Base-by-base conservation (phyloP, 2,113 vertebrate genomes). In the Lophius piscatorius region DNA sequence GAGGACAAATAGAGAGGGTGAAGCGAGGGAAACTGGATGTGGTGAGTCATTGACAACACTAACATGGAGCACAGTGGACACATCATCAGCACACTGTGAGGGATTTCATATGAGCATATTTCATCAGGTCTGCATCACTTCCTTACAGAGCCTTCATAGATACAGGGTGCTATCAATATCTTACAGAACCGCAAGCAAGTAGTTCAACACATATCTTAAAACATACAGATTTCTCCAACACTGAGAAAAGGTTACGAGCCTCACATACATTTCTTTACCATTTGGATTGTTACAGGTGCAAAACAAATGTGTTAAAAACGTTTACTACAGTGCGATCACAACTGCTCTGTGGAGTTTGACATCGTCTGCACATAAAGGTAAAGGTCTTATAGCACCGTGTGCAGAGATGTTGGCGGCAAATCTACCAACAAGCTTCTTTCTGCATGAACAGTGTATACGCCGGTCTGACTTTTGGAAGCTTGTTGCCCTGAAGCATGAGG, bases 131-230 rank as follows among this genome's bases (percentile, higher is more conserved):
- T 87, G 46, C 66, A 72, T 73, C 47, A 44, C 63, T 44, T 81
- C 58, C 70, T 84, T 33, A 40, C 42, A 78, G 82, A 88, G 78
- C 84, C 86, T 83, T 90, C 88, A 89, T 89, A 68, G 76, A 87
- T 81, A 85, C 80, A 86, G 82, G 72, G 85, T 85, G 83, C 83
- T 78, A 66, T 83, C 80, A 74, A 88, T 83, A 87, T 87, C 81
- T 82, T 85, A 90, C 67, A 79, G 54, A 82, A 85, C 57, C 86
- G 82, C 85, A 89, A 77, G 86, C 81, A 83, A 88, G 64, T 78
- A 63, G 40, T 46, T 77, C 40, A 72, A 87, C 79, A 59, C 50
- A 60, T 57, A 82, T 40, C 42, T 61, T 74, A 78, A 84, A 87
- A 76, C 70, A 77, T 64, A 77, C 78, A 82, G 42, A 81, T 50